phyloP scores from a whole-genome alignment of 2,888 invertebrate species.

The Catocala sponsa region DNA sequence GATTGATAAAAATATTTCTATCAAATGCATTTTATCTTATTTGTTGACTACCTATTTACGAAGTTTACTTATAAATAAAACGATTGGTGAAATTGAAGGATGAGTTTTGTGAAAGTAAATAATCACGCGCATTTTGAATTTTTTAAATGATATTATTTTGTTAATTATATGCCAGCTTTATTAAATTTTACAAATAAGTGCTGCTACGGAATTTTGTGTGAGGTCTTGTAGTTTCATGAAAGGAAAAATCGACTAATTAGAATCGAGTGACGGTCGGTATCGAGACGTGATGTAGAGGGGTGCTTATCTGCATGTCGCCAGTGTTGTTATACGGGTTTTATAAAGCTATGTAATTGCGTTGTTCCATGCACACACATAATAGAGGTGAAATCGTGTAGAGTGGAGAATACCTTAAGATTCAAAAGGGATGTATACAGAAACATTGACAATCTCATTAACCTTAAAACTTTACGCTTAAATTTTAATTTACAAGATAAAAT shows the following conservation, averaged over 20 bases:
- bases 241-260: conserved; percentile 26
- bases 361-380: conserved; percentile 45
- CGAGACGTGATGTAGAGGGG: conserved; percentile 21
- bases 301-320: conserved; percentile 24
- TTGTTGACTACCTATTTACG: too few relatives aligned
- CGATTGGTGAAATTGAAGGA: too few relatives aligned
- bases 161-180: background rate
- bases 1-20: too few relatives aligned
- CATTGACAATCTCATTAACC: too few relatives aligned
- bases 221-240: conserved; percentile 47
- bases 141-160: too few relatives aligned
- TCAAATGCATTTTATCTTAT: too few relatives aligned
- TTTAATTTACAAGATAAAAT: too few relatives aligned
- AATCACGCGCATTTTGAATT: too few relatives aligned
- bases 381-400: conserved; percentile 17
- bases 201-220: background rate
- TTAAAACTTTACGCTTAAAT: too few relatives aligned
- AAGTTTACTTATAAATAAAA: too few relatives aligned
- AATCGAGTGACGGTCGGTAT: conserved; percentile 24
- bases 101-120: too few relatives aligned
- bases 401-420: conserved; percentile 17
- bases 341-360: conserved; percentile 26
- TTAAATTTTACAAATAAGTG: background rate
- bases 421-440: conserved; percentile 17
- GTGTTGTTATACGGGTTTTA: conserved; percentile 30